Base-by-base conservation (phyloP, 2,113 vertebrate genomes). In the Mellivora capensis region DNA sequence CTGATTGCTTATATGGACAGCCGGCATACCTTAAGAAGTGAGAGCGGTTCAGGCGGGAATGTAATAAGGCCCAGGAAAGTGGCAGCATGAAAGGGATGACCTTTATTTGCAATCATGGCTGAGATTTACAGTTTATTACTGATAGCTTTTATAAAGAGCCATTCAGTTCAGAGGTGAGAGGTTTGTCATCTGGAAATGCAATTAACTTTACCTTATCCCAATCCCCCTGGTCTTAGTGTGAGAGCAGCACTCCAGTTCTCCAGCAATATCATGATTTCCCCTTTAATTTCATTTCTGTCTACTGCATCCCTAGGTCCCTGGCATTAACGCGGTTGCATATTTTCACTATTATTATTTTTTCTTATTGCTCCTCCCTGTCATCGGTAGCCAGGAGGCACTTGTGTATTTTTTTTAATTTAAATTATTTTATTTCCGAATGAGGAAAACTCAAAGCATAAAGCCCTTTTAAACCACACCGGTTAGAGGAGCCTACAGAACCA, bases 61-160 rank as follows among this genome's bases (percentile, higher is more conserved):
- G 98, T 99, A 99, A 99, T 98, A 99, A 99, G 98, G 98, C 98
- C 98, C 77, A 7, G 98, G 98, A 98, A 99, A 99, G 99, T 98
- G 99, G 98, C 98, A 99, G 99, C 98, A 97, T 98, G 99, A 98
- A 99, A 99, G 98, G 98, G 98, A 99, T 99, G 99, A 99, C 99
- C 99, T 99, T 99, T 99, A 99, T 99, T 99, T 99, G 99, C 99
- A 99, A 99, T 99, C 99, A 99, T 99, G 99, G 99, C 98, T 98
- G 99, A 99, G 99, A 99, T 99, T 99, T 99, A 99, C 99, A 99
- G 99, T 99, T 99, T 99, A 99, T 99, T 99, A 99, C 99, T 99
- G 99, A 99, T 99, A 99, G 99, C 99, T 99, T 99, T 99, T 99
- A 99, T 99, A 99, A 99, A 99, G 99, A 99, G 99, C 99, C 98